Base-by-base conservation (phyloP, 2,888 invertebrate genomes). In the Dyspetes luteomarginatus region DNA sequence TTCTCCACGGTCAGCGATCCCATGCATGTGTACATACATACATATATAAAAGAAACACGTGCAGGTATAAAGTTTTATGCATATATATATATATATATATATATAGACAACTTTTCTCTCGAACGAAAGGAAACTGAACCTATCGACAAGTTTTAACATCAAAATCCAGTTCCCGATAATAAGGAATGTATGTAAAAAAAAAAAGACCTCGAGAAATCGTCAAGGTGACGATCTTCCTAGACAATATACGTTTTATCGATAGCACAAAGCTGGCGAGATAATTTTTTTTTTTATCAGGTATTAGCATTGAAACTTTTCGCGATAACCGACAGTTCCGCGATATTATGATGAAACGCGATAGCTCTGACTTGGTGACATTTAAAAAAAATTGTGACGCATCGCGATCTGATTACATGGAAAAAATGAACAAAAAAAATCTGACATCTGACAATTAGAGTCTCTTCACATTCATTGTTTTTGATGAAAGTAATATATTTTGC, bases 1-100 rank as follows among this genome's bases (percentile, higher is more conserved):
- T 85, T 84, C 85, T 79, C 82, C 71, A 83, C 80, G 80, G 80
- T 80, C 72, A 80, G 60, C 76, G 76, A 80, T 80, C 80, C 48
- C 62, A 55, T 41, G 26, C 43, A 30, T 60, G 28, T 30, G 12
- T n/a, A 7, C 9, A 69, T 60, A 60, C 12, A 41, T 45, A 68
- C 28, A 22, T 28, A 19, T 48, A 71, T 28, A 26, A 15, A 2
- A 2, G 17, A 24, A 19, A 36, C 12, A 2, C 12, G 12, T 36
- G 12, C 12, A 5, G 36, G 36, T 36, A n/a, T n/a, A n/a, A n/a
- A n/a, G n/a, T n/a, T n/a, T 15, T 48, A 17, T 17, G 17, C 15
- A 22, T 19, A 30, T 9, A 2, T 3, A 19, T 17, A 41, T 22
- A 19, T 15, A 41, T 3, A 30, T 60, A 9, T 17, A 4, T 36